Evolutionary conservation across 1,140 invertebrate species (phyloP), one percentile per base, ranked within the genome.

Genomic region (Propsilocerus akamusi): DNA sequence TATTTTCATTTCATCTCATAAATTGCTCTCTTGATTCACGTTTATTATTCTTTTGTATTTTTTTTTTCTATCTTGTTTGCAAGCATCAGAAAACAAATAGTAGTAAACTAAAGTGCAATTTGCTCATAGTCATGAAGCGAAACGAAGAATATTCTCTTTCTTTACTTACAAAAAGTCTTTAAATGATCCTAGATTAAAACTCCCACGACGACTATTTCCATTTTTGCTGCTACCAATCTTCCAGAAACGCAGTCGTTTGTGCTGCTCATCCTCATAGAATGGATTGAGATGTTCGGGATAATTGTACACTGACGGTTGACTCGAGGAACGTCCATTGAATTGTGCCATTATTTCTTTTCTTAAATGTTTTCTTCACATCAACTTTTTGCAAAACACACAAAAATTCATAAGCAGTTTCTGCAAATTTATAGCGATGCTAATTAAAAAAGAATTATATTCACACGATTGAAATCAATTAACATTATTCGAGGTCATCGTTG

Each of bases 201-300:
- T 76, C 56, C 68, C 72, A 20, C 70, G 67, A 51, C 71, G 64
- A 20, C 59, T 62, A 25, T 55, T 53, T 25, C 22, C 22, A 26
- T 26, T 51, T 49, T 61, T 55, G 46, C 51, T 68, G 26, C 60
- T 58, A 22, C 66, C 62, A 51, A 71, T 58, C 10, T 68, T 70
- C 71, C 71, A 75, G 57, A 75, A 75, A 25, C 72, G 56, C 25
- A 75, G 68, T 52, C 70, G 71, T 51, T 69, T 73, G 52, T 74
- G 72, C 54, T 76, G 71, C 52, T 76, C 71, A 41, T 77, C 77
- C 52, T 81, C 78, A 52, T 72, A 71, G 62, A 82, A 82, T 4
- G 78, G 79, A 65, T 82, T 81, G 30, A 82, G 64, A 58, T 81
- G 77, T 58, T 81, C 78, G 17, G 79, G 78, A 62, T 82, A 82